Percentiles rank a stretch among this genome's conserved stretches.
These are phyloP conservation scores for Onthophagus sagittarius DNA, from an alignment of 2,888 invertebrate genomes.

Conservation along the genomic window DNA sequence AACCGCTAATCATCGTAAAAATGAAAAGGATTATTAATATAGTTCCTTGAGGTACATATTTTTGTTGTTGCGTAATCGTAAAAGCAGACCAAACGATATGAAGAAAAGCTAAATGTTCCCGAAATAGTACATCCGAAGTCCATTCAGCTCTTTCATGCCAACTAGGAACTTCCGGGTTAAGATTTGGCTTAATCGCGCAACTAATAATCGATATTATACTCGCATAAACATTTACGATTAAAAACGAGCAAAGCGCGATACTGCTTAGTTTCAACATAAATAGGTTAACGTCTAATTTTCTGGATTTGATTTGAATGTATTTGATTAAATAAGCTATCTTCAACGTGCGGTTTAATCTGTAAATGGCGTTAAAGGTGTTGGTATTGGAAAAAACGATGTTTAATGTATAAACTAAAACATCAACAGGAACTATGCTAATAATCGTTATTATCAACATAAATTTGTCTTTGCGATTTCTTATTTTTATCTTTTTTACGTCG, in stretches of 20 bases:
- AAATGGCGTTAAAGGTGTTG: neutral
- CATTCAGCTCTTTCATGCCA: neutral
- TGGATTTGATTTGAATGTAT: constrained; percentile 15
- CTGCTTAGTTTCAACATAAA: constrained; percentile 6
- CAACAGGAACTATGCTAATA: constrained; percentile 18
- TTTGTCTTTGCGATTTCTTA: constrained; percentile 12
- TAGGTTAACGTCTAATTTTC: constrained; percentile 18
- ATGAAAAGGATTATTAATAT: constrained; percentile 18
- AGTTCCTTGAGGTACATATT: constrained; percentile 16
- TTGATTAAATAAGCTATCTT: constrained; percentile 16
- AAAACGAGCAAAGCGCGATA: constrained; percentile 8
- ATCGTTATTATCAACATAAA: constrained; percentile 9
- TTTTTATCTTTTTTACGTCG: constrained; percentile 14
- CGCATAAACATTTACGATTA: neutral
- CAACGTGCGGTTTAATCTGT: constrained; percentile 18
- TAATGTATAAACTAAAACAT: constrained; percentile 12
- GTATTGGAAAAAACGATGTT: neutral
- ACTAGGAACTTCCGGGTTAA: constrained; percentile 9
- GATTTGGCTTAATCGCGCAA: constrained; percentile 8
- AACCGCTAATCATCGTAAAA: neutral
- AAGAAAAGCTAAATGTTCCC: constrained; percentile 9
- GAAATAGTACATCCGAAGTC: neutral
- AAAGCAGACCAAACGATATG: constrained; percentile 15
- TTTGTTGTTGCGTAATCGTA: constrained; percentile 6
- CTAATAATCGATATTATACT: neutral